Base-by-base conservation (phyloP, 2,888 invertebrate species). In the Heteropelma amictum region DNA sequence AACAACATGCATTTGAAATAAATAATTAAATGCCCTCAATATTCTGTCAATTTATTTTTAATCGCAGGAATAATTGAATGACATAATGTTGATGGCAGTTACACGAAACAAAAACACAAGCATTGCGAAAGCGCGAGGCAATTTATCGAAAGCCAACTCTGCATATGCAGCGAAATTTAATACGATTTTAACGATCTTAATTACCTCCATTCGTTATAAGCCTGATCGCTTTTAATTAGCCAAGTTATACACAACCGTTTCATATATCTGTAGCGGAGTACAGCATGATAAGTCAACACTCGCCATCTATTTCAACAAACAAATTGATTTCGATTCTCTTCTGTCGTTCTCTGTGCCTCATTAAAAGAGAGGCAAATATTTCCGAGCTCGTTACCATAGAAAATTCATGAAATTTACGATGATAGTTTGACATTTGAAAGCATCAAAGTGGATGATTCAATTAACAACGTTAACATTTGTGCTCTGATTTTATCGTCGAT, bases 141-240 rank as follows among this genome's bases (percentile, higher is more conserved):
- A 40, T 40, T 61, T 33, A 61, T 61, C 54, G 61, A 67, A 54
- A 21, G 45, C 35, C 23, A 26, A 19, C 38, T 8, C 21, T 19
- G 33, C 45, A 40, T 21, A 47, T 14, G 7, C n/a, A 35, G 8
- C 26, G 35, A 2, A 7, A 56, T 47, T 56, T 42, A 56, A 68
- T 68, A 63, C 56, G 56, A 49, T 63, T 63, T 68, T 67, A 58
- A 61, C 69, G 40, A 61, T 73, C 70, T 65, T 67, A 67, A 77
- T 77, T 65, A 77, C 17, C 42, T 5, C 17, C 38, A 61, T 67
- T 70, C 54, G 65, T 70, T 68, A 35, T 65, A 49, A 28, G 35
- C 63, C 56, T n/a, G n/a, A 76, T 73, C 61, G 60, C 38, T 75
- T 56, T 73, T 68, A 73, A 73, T 73, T 72, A 72, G 61, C 35